phyloP scores from a whole-genome alignment of 2,888 invertebrate genomes.

The Saturnia japonica region DNA sequence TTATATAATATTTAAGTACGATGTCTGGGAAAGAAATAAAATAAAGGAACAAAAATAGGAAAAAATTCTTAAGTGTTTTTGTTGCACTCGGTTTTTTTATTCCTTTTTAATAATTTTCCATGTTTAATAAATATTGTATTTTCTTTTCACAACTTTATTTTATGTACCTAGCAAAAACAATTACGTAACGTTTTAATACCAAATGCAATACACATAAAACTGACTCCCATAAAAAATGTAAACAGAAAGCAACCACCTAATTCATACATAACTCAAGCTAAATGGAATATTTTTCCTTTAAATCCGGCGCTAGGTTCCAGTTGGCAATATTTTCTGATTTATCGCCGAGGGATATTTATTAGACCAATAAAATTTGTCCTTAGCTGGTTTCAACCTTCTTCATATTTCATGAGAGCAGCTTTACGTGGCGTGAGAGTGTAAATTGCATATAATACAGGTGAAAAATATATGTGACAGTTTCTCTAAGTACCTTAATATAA shows the following conservation, averaged over 20 bases:
- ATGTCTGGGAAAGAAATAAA: too few species aligned
- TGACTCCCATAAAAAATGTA: conserved; percentile 11
- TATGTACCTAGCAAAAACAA: not conserved
- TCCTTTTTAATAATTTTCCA: too few species aligned
- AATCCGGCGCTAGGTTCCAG: conserved; percentile 39
- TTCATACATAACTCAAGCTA: conserved; percentile 27
- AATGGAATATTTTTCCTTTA: conserved; percentile 41
- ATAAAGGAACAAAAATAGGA: too few species aligned
- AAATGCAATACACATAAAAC: conserved; percentile 6
- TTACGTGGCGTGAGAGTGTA: conserved; percentile 23
- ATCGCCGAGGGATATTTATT: conserved; percentile 55
- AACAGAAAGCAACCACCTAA: conserved; percentile 7
- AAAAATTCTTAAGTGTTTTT: too few species aligned
- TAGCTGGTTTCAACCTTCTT: conserved; percentile 41
- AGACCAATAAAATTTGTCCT: conserved; percentile 62
- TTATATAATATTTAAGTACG: too few species aligned
- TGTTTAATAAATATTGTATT: not conserved
- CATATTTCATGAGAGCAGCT: conserved; percentile 38
- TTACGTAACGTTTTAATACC: not conserved
- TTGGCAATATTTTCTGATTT: conserved; percentile 57
- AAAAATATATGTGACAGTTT: conserved; percentile 15
- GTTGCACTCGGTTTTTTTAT: too few species aligned
- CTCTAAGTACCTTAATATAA: not conserved
- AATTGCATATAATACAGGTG: conserved; percentile 22
- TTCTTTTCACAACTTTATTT: not conserved